Evolutionary conservation across 2,113 vertebrate species (phyloP), one percentile per base, ranked within the genome.

Genomic region (Bubo scandiacus): DNA sequence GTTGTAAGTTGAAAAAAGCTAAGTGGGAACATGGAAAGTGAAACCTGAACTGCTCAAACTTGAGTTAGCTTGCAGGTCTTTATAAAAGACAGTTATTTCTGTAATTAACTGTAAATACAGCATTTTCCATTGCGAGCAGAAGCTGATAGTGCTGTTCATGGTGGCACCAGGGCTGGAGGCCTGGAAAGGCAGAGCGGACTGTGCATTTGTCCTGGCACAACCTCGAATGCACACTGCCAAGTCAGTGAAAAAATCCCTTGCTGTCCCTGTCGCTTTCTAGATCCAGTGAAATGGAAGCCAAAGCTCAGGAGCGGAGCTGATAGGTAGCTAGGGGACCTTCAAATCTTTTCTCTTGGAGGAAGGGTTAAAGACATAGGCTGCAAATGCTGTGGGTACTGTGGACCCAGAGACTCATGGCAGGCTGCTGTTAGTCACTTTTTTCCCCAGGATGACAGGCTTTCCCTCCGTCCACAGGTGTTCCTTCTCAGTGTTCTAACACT

Each of bases 191-290:
- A 49, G 70, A 65, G 40, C 71, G 49, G 40, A 13, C 49, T 17
- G 9, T 62, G 65, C n/a, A 11, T 52, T 75, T 96, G 86, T 65
- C 36, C 82, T 92, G 54, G 57, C 5, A 4, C 12, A 79, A 74
- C 55, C 55, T 66, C 0, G 0, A 18, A 9, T 1, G 0, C 43
- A 45, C 22, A 5, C 23, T 25, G 15, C 21, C 0, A 5, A 67
- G 20, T 19, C 36, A n/a, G 38, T 30, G 25, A 52, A 38, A 71
- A 73, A n/a, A 82, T 13, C 65, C n/a, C 42, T 80, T 88, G 16
- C 59, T 1, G 1, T 42, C n/a, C 58, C 59, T 0, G 1, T 30
- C 63, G 32, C 38, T 59, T 72, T n/a, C 45, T 42, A 45, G 36
- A 59, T 26, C 16, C 42, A 21, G 40, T 10, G 36, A 36, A 62